Evolutionary conservation across 2,797 vertebrate species (phyloP), one percentile per base, ranked within the genome.

Genomic region (Alosa sapidissima): DNA sequence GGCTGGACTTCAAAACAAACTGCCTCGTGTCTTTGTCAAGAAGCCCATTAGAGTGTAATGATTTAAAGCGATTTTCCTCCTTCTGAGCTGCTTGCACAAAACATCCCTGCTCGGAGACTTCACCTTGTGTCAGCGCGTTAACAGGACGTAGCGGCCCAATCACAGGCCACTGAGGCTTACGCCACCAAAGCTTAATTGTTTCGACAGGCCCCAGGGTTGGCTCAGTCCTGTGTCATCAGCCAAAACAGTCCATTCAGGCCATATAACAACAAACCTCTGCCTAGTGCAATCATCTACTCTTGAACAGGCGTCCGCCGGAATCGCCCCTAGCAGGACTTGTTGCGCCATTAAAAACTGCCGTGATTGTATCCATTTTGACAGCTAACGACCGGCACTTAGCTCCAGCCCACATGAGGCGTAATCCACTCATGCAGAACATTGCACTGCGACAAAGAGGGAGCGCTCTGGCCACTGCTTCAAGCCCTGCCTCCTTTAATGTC

Each of bases 331-430:
- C 65, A 33, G 33, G 81, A 91, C 88, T 88, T 91, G 87, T 91
- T 92, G 89, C 88, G 72, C 88, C 82, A 85, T 87, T 86, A 87
- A 84, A 87, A 88, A 78, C 16, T 10, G 0, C 72, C 2, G 45
- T 91, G 90, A 93, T 91, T 78, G 72, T 83, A 89, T 91, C 85
- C 47, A 82, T 85, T 88, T 55, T 92, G 93, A 93, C 90, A 93
- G 90, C 85, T 90, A 87, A 91, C 87, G 88, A 82, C 83, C 83
- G 87, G 85, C 90, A 54, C 82, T 60, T 28, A 82, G 85, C 86
- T 87, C 68, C 47, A 36, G n/a, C 82, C 65, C 84, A 81, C 85
- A 81, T 88, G 91, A 83, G 24, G 48, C 82, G 89, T 82, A 36
- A 81, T 84, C 84, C 49, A 81, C 87, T 91, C 85, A 58, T 87